Evolutionary conservation across 2,797 vertebrate genomes (phyloP), one percentile per base, ranked within the genome.

Genomic region (Chlorospingus semifuscus): DNA sequence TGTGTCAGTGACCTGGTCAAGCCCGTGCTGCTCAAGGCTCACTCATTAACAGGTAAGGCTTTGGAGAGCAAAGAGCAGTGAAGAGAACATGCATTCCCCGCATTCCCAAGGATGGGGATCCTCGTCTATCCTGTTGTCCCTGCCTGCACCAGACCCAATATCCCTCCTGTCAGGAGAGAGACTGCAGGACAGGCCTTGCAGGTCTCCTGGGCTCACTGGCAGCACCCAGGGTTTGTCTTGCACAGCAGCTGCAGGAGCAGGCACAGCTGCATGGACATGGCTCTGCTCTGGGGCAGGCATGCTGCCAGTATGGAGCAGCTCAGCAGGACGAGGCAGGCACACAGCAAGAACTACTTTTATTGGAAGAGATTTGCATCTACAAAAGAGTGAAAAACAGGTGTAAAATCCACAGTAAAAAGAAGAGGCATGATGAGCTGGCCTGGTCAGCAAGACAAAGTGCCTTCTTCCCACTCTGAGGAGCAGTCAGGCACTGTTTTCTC

Each of bases 371-470:
- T 66, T 49, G 81, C 78, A 87, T 82, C 94, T 96, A 97, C 95
- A 96, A 97, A 95, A 96, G 70, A 96, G 94, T 96, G 96, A 97
- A 96, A 97, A 97, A 95, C 71, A 72, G 63, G 85, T 96, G 94
- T 89, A 96, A 97, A 97, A 97, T 79, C 85, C 83, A 94, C 76
- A 88, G 80, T 97, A 96, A 74, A 97, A 97, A 96, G 83, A 93
- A 93, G 85, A 53, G 84, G 52, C 12, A 55, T 1, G 1, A 68
- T 11, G 24, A 83, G 36, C 71, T 47, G 56, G 65, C 49, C 81
- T 80, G 53, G 60, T 80, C 60, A 91, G 92, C 53, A 74, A 56
- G 66, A 81, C 65, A 75, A 66, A 10, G 46, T 50, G 65, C 89
- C 83, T 12, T 91, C 88, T 87, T 72, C 55, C 91, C 6, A 9